Base-by-base conservation (phyloP, 2,113 vertebrate species). In the Eudyptes chrysolophus region DNA sequence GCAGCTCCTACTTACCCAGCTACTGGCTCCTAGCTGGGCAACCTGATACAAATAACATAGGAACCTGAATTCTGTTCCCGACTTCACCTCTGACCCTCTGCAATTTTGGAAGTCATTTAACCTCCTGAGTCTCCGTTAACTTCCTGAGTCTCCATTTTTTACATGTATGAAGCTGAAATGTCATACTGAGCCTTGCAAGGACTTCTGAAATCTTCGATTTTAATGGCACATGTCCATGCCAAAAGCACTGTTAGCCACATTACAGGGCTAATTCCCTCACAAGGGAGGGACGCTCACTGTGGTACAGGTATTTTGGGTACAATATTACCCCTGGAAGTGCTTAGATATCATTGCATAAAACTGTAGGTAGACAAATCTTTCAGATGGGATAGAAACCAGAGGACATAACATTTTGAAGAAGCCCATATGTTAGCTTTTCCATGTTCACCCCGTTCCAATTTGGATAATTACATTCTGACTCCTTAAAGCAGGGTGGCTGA, bases 301-400 rank as follows among this genome's bases (percentile, higher is more conserved):
- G 65, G n/a, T 74, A 70, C 46, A 55, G 36, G 51, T 83, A 87
- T 92, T 80, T 90, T 66, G 79, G 75, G 77, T 77, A 62, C 54
- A 66, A 88, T 80, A 88, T 80, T 94, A 89, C 15, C 46, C 36
- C 66, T 80, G 58, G n/a, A 93, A 93, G 32, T 74, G 26, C 52
- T 96, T 62, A 76, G 75, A 87, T 84, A 96, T 32, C 84, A 79
- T 51, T 89, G 77, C 71, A 70, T 54, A 70, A 96, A 97, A 94
- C 70, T 70, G 87, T 68, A 93, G 78, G 62, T 94, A 95, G 75
- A 90, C 66, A 46, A 85, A 58, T 88, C 82, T 89, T 90, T 95
- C 94, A 93, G 87, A 80, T 71, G 70, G 84, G 84, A 96, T 30
- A 75, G 78, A 96, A 96, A 96, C 54, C 61, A 83, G 92, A 96